Evolutionary conservation across 2,797 vertebrate species (phyloP).

Genomic region (Jordanella pulchra): DNA sequence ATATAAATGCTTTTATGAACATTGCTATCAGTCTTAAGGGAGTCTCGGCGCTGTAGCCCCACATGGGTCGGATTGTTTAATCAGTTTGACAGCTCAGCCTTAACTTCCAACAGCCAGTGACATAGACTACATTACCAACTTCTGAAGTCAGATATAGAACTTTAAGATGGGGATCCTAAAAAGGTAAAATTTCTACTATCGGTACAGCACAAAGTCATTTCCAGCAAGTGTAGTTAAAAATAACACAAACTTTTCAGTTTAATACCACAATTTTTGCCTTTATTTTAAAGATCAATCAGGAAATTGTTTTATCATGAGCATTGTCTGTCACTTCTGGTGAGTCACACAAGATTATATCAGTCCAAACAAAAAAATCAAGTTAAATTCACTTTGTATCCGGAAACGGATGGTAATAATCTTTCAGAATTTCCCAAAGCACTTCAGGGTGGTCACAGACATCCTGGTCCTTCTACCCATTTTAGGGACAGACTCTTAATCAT

Average conservation of each 20-base stretch:
- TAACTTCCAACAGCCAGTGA: conserved; percentile 46
- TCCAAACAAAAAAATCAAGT: background rate
- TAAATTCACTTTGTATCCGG: conserved; percentile 1
- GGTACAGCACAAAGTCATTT: conserved; percentile 16
- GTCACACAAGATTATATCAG: conserved; percentile 4
- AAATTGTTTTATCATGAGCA: background rate
- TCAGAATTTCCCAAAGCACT: conserved; percentile 6
- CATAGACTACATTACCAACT: conserved; percentile 58
- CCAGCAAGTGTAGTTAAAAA: conserved; percentile 13
- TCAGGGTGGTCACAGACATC: background rate
- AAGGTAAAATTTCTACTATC: conserved; percentile 15
- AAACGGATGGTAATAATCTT: conserved; percentile 8
- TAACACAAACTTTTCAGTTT: conserved; percentile 11
- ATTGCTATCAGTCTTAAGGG: conserved; percentile 71
- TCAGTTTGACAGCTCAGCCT: conserved; percentile 70
- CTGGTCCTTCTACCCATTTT: background rate
- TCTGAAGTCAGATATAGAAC: conserved; percentile 33
- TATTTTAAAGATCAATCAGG: conserved; percentile 4
- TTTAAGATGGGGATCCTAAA: conserved; percentile 30
- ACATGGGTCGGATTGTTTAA: conserved; percentile 73
- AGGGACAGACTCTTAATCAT: background rate
- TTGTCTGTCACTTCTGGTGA: background rate
- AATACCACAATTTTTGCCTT: background rate
- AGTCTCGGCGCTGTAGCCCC: conserved; percentile 54
- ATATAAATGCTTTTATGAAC: conserved; percentile 79